Conservation (phyloP, 2,797 vertebrate species). For the Amblyraja radiata region DNA sequence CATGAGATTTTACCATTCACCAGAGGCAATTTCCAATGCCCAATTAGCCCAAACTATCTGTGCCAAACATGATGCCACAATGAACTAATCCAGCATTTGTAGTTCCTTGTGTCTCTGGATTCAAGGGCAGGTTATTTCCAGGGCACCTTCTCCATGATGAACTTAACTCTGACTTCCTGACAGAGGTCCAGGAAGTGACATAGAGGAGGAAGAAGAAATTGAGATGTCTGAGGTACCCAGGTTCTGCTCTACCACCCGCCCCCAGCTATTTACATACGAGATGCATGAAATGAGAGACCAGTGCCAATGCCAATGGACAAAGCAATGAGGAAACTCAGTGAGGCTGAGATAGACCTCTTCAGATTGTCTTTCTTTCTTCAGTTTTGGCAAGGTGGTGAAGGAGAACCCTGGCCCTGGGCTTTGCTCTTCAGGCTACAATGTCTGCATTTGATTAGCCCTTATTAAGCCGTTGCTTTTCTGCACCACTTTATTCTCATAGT, state of each 20-base stretch:
- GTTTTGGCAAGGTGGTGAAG: background rate
- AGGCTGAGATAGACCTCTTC: background rate
- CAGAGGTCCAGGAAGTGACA: background rate
- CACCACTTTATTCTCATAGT: background rate
- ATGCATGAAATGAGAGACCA: background rate
- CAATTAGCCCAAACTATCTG: too few species aligned
- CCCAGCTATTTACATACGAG: background rate
- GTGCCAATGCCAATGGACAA: background rate
- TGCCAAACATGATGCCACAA: too few species aligned
- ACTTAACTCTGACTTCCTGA: background rate
- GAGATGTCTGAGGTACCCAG: background rate
- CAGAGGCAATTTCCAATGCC: too few species aligned
- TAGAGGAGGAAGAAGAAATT: background rate
- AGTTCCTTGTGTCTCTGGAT: background rate
- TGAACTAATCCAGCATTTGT: too few species aligned
- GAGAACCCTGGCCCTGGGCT: background rate
- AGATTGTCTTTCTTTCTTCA: background rate
- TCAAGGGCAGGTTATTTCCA: background rate
- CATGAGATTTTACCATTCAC: too few species aligned
- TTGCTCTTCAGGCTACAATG: background rate
- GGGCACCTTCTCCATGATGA: background rate
- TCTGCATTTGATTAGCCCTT: background rate
- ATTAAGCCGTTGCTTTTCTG: background rate
- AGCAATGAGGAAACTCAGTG: background rate
- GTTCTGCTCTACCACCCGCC: background rate